These are phyloP conservation scores for Piprites chloris DNA, from an alignment of 2,113 vertebrate species.

Conservation along the genomic window DNA sequence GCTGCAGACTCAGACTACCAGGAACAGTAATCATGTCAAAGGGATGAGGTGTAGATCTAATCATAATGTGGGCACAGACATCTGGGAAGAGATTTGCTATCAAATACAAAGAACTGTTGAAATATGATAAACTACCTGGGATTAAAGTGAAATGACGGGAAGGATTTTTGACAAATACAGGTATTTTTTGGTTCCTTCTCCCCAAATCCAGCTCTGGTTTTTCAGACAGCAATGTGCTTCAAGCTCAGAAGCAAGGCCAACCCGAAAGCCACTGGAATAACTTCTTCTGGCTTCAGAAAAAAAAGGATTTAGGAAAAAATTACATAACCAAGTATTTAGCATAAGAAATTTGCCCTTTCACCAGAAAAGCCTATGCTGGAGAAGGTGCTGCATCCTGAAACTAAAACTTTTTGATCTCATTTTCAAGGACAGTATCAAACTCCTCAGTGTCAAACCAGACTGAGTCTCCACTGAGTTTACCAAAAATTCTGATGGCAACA, in stretches of 20 bases:
- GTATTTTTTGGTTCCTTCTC: neutral
- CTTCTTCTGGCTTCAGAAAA: neutral
- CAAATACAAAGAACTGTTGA: neutral
- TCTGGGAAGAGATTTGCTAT: neutral
- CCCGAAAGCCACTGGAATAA: neutral
- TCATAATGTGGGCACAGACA: neutral
- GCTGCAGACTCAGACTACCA: neutral
- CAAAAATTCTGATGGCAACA: neutral
- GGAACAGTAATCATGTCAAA: neutral
- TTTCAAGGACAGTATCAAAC: neutral
- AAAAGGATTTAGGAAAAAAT: neutral
- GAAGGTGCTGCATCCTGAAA: neutral
- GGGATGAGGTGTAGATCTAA: neutral
- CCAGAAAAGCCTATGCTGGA: neutral
- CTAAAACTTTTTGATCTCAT: neutral
- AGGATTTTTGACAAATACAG: neutral
- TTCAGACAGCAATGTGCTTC: neutral
- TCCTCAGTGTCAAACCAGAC: neutral
- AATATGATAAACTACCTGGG: neutral
- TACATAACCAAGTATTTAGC: neutral
- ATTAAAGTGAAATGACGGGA: neutral
- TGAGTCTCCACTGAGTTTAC: neutral
- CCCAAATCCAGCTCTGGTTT: neutral
- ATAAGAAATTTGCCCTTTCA: neutral
- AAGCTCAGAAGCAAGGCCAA: neutral